A percentile compares a stretch with the other conserved stretches of the same genome.
Conservation (phyloP, 2,888 invertebrate species). For the Anaspis maculata region DNA sequence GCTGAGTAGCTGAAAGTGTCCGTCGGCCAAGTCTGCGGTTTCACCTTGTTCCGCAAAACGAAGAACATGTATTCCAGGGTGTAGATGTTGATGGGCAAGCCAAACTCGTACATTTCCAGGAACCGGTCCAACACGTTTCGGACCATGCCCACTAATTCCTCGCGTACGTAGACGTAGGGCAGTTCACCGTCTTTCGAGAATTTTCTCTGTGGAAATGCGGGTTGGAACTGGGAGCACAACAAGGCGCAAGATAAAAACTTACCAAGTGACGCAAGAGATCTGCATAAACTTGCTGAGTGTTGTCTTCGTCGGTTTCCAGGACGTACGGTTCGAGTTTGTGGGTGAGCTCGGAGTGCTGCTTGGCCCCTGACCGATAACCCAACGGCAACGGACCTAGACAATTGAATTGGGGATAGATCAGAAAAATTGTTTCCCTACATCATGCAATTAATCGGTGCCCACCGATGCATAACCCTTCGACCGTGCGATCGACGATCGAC, state of each 20-base stretch:
- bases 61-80: slow-evolving; percentile 35
- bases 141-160: slow-evolving; percentile 21
- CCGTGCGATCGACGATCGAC: no score
- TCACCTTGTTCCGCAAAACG: slow-evolving; percentile 26
- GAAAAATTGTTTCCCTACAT: no score
- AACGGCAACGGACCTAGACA: no score
- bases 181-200: slow-evolving; percentile 3
- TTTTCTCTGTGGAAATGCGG: slow-evolving; percentile 5
- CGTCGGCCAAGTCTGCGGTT: slow-evolving; percentile 14
- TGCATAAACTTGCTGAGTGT: slow-evolving; percentile 26
- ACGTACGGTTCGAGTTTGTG: slow-evolving; percentile 44
- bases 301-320: slow-evolving; percentile 34
- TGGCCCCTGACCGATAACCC: neutral
- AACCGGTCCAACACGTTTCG: slow-evolving; percentile 36
- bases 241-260: neutral
- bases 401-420: no score
- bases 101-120: slow-evolving; percentile 17
- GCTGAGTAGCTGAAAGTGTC: slow-evolving; percentile 29
- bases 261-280: neutral
- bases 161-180: slow-evolving; percentile 24
- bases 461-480: no score
- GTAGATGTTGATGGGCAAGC: slow-evolving; percentile 27
- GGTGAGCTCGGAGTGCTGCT: slow-evolving; percentile 24
- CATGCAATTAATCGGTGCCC: no score
- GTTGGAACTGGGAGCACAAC: neutral